A percentile compares a stretch with the other conserved stretches of the same genome.
Conservation (phyloP, 2,113 vertebrate genomes). For the Gavialis gangeticus region DNA sequence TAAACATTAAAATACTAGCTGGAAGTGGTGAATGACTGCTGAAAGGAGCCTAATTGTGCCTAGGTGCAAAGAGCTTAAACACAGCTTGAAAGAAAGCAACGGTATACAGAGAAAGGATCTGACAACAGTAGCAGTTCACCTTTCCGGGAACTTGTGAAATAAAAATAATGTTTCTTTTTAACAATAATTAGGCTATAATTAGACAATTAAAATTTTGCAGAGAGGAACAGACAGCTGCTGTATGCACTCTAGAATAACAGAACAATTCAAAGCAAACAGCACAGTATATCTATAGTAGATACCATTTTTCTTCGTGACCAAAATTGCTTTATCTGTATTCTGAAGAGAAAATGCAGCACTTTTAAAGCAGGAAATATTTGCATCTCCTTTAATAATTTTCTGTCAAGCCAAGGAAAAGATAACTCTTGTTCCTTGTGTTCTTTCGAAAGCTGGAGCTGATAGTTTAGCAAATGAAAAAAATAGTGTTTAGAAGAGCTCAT, state of each 20-base stretch:
- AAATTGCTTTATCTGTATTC: not conserved
- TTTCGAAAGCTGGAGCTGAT: not conserved
- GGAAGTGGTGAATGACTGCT: not conserved
- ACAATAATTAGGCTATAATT: not conserved
- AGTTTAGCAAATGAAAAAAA: constrained; percentile 41
- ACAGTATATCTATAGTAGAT: not conserved
- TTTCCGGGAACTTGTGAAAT: not conserved
- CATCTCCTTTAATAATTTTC: constrained; percentile 11
- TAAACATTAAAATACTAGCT: not conserved
- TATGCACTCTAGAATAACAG: constrained; percentile 3
- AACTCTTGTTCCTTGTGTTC: constrained; percentile 19
- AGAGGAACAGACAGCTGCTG: not conserved
- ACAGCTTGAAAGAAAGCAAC: not conserved
- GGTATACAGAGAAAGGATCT: not conserved
- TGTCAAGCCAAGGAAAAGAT: constrained; percentile 4
- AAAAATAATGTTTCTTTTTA: not conserved
- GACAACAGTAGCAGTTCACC: not conserved
- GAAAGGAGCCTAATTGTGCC: not conserved
- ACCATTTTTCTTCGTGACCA: not conserved
- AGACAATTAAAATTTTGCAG: not conserved
- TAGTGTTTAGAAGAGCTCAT: constrained; percentile 56
- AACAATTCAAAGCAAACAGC: constrained; percentile 16
- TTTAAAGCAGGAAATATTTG: constrained; percentile 37
- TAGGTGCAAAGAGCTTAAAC: not conserved
- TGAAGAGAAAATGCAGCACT: not conserved